A percentile compares a stretch with the other conserved stretches of the same genome.
Conservation (phyloP, 2,797 vertebrate species). For the Chaenodraco wilsoni region DNA sequence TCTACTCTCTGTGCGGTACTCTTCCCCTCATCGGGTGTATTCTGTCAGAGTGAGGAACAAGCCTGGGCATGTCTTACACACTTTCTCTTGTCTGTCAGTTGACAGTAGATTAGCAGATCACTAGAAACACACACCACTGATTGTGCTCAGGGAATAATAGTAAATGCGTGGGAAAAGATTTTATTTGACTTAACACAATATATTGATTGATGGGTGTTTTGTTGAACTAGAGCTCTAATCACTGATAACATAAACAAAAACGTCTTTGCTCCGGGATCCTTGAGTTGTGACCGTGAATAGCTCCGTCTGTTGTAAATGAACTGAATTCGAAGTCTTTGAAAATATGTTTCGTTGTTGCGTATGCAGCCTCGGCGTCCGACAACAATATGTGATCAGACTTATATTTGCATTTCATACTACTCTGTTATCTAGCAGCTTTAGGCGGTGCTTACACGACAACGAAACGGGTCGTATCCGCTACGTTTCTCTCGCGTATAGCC, state of each 20-base stretch:
- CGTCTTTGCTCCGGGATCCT: neutral
- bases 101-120: slow-evolving; percentile 1
- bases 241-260: slow-evolving; percentile 19
- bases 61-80: slow-evolving; percentile 22
- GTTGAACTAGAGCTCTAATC: slow-evolving; percentile 1
- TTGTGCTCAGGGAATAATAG: neutral
- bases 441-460: too few relatives aligned
- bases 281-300: neutral
- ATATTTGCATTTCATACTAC: neutral
- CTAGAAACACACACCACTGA: neutral
- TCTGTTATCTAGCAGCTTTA: neutral
- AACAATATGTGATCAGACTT: neutral
- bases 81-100: slow-evolving; percentile 10
- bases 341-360: neutral
- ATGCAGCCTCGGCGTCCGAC: neutral
- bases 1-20: neutral
- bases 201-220: slow-evolving; percentile 11
- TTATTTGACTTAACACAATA: neutral
- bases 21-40: neutral
- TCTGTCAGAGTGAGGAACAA: slow-evolving; percentile 3
- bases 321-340: neutral
- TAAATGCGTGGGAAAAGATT: slow-evolving; percentile 2
- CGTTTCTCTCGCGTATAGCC: too few relatives aligned
- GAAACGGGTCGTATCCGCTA: too few relatives aligned
- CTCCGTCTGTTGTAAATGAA: neutral